Base-by-base conservation (phyloP, 2,797 vertebrate species). In the Enteromius unitaeniatus region DNA sequence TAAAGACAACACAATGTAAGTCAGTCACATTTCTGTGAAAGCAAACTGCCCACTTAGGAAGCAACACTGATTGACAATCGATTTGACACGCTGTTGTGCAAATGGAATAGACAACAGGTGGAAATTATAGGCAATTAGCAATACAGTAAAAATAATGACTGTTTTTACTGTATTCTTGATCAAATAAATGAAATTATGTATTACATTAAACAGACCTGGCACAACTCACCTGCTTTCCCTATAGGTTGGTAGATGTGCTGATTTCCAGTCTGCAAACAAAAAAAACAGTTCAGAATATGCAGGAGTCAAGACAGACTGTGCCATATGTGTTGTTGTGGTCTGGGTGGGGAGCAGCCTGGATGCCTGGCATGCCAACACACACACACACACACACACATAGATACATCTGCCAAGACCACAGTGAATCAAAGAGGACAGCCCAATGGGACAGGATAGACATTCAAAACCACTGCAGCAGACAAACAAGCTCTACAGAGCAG, bases 221-320 rank as follows among this genome's bases (percentile, higher is more conserved):
- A 17, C 3, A 60, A 72, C 92, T 96, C 95, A 99, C 98, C 98
- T 96, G 96, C 89, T 92, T 99, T 99, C 74, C 97, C 97, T 89
- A 99, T 96, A 31, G 98, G 98, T 89, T 99, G 98, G 91, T 99
- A 99, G 85, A 99, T 97, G 93, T 99, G 97, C 89, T 99, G 98
- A 95, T 96, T 99, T 92, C 96, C 96, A 88, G 96, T 95, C 98
- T 99, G 91, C 0, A 90, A 85, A 92, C 90, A 92, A 77, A 91
- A 88, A 82, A 89, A 3, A 45, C 31, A 85, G 82, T 81, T 77
- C 51, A 51, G 77, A 72, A 81, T 40, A 79, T 65, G 9, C 55
- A 82, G 81, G 28, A 70, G 70, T 23, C 42, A 81, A 58, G 58
- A 64, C 23, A 72, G 42, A 78, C 68, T 69, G 55, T 81, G 79